Conservation (phyloP, 2,113 vertebrate genomes). For the Labrus mixtus region DNA sequence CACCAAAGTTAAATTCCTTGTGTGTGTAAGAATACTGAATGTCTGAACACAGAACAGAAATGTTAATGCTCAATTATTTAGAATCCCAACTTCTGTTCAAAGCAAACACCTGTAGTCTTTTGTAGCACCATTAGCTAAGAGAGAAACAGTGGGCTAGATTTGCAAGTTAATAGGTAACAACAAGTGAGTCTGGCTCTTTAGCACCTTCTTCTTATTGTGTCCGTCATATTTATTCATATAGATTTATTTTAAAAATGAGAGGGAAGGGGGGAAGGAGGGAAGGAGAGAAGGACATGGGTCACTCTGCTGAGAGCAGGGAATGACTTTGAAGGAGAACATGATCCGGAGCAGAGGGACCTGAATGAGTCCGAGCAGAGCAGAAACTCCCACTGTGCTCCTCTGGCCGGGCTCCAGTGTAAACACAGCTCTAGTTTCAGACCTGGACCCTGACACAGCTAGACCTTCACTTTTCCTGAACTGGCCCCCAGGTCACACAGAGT, state of each 20-base stretch:
- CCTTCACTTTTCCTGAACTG: slow-evolving; percentile 59
- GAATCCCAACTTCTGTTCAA: too few species aligned
- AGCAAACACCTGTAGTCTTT: too few species aligned
- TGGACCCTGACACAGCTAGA: slow-evolving; percentile 64
- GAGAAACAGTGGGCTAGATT: too few species aligned
- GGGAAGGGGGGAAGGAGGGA: too few species aligned
- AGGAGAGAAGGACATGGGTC: slow-evolving; percentile 24
- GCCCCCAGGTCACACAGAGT: slow-evolving; percentile 61
- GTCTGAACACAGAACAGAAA: too few species aligned
- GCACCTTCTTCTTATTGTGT: not conserved
- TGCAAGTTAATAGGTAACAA: too few species aligned
- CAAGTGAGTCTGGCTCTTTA: not conserved
- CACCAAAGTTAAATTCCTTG: too few species aligned
- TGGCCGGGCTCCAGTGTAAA: slow-evolving; percentile 73
- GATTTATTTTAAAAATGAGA: too few species aligned
- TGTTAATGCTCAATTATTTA: too few species aligned
- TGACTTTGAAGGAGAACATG: slow-evolving; percentile 46
- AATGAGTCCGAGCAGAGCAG: slow-evolving; percentile 37
- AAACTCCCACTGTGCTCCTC: slow-evolving; percentile 54
- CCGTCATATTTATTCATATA: not conserved
- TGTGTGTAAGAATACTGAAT: too few species aligned
- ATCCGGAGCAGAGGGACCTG: slow-evolving; percentile 52
- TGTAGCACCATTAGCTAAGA: too few species aligned
- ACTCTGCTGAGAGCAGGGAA: slow-evolving; percentile 25
- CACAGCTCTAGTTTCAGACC: slow-evolving; percentile 76